phyloP scores from a whole-genome alignment of 2,888 invertebrate genomes.

The Noctua janthe region DNA sequence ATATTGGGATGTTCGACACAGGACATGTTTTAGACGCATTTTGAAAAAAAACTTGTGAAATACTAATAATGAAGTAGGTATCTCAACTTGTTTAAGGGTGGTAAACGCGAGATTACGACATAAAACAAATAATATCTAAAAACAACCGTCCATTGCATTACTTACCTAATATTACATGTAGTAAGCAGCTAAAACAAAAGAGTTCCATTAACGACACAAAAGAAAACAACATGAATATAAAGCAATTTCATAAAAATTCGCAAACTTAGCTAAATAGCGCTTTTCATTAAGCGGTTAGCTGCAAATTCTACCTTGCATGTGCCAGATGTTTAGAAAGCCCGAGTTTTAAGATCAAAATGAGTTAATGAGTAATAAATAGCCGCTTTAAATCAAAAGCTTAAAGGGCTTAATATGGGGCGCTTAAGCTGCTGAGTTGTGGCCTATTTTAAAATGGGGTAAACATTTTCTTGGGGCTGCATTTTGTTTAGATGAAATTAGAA shows the following conservation, averaged over 20 bases:
- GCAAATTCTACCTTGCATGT: conserved; percentile 38
- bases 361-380: conserved; percentile 61
- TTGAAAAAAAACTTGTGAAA: not conserved
- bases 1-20: not conserved
- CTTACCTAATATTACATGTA: not conserved
- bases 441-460: conserved; percentile 55
- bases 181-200: conserved; percentile 8
- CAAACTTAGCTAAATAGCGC: conserved; percentile 29
- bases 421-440: conserved; percentile 56
- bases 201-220: conserved; percentile 1
- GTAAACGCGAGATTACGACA: not conserved
- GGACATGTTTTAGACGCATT: not conserved
- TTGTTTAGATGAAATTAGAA: conserved; percentile 32
- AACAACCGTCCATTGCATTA: not conserved
- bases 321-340: conserved; percentile 52
- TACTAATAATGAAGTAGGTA: not conserved
- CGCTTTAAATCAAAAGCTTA: conserved; percentile 59
- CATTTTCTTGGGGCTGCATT: conserved; percentile 33
- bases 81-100: not conserved
- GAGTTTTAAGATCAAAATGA: conserved; percentile 56
- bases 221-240: conserved; percentile 11
- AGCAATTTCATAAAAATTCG: conserved; percentile 25
- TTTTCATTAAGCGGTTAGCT: conserved; percentile 40
- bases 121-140: not conserved
- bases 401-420: conserved; percentile 48